Conservation (phyloP, 1,140 invertebrate genomes). For the Drosophila ohnishii region DNA sequence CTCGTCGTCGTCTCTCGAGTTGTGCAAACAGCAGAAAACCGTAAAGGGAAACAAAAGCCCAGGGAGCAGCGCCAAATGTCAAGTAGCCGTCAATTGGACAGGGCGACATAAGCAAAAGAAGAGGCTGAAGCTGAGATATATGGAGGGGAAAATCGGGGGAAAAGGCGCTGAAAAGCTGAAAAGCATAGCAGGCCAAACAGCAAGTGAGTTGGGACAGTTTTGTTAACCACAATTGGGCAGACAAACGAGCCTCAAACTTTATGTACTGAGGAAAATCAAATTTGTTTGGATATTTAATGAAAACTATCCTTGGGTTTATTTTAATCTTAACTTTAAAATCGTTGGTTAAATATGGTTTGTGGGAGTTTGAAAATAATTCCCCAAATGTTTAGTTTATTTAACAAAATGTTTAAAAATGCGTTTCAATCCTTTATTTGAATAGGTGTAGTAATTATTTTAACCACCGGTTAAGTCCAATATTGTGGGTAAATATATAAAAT, state of each 20-base stretch:
- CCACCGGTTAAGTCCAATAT: no score
- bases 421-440: no score
- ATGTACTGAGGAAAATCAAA: background rate
- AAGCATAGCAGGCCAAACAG: constrained; percentile 27
- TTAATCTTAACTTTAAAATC: background rate
- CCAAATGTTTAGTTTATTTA: no score
- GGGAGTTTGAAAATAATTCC: no score
- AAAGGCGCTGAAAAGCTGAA: constrained; percentile 12
- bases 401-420: no score
- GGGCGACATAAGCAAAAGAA: constrained; percentile 36
- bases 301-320: background rate
- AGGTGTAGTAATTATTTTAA: no score
- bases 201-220: constrained; percentile 37
- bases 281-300: background rate
- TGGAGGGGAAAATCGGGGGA: background rate
- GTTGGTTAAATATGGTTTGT: background rate
- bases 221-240: constrained; percentile 66
- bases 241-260: constrained; percentile 1
- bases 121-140: constrained; percentile 1
- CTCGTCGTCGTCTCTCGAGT: constrained; percentile 20
- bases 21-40: constrained; percentile 63
- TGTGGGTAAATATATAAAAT: no score
- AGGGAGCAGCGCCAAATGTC: constrained; percentile 65
- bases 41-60: constrained; percentile 48
- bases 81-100: constrained; percentile 80